A percentile compares a stretch with the other conserved stretches of the same genome.
Evolutionary conservation across 2,797 vertebrate genomes (phyloP).

Genomic region (Mycteria americana): DNA sequence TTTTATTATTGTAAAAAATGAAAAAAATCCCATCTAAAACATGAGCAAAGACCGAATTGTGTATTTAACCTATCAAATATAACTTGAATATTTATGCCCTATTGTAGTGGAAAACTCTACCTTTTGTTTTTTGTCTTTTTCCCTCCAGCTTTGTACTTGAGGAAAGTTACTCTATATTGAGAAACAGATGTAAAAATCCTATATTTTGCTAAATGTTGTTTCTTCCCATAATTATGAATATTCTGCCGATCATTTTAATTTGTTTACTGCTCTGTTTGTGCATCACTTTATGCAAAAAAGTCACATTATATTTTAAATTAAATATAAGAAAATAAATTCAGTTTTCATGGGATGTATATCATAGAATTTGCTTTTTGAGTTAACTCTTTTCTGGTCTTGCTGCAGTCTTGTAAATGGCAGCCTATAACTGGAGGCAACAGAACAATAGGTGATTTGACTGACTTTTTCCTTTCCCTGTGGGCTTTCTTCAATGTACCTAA

Average conservation of each 20-base stretch:
- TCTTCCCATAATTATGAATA: neutral
- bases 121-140: neutral
- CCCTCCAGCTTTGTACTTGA: neutral
- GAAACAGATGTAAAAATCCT: neutral
- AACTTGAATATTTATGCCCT: neutral
- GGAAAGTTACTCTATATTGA: neutral
- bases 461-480: neutral
- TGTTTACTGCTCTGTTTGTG: neutral
- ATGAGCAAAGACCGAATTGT: neutral
- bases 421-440: neutral
- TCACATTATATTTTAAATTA: neutral
- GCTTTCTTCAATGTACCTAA: neutral
- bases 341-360: neutral
- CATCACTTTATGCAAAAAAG: neutral
- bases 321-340: neutral
- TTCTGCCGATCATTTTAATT: neutral
- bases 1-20: constrained; percentile 34
- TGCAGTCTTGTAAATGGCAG: neutral
- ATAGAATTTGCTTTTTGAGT: neutral
- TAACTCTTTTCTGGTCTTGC: neutral
- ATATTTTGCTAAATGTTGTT: neutral
- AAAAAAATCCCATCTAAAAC: neutral
- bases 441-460: neutral
- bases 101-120: neutral
- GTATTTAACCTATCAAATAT: neutral